Conservation (phyloP, 2,888 invertebrate species). For the Sturmia bella region DNA sequence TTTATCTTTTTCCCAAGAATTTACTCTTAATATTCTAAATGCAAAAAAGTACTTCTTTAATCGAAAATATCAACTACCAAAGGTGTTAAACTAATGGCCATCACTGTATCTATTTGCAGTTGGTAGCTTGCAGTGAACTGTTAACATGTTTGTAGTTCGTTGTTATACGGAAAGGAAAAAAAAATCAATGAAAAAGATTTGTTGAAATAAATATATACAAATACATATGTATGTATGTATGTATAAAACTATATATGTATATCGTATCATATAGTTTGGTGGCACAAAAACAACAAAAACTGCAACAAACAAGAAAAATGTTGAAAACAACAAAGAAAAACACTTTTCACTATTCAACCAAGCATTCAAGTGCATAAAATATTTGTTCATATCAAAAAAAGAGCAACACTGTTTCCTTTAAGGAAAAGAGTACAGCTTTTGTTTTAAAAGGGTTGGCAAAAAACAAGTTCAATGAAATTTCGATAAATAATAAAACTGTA, state of each 20-base stretch:
- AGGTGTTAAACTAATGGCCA: too few species aligned
- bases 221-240: too few species aligned
- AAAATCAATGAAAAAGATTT: slow-evolving; percentile 52
- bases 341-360: slow-evolving; percentile 61
- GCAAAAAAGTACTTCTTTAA: too few species aligned
- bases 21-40: too few species aligned
- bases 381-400: slow-evolving; percentile 21
- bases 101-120: neutral
- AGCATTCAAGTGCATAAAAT: slow-evolving; percentile 57
- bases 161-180: slow-evolving; percentile 39
- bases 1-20: too few species aligned
- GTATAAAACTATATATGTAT: too few species aligned
- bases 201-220: too few species aligned
- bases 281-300: slow-evolving; percentile 9
- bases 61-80: too few species aligned
- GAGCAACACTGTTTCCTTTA: slow-evolving; percentile 36
- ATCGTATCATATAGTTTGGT: slow-evolving; percentile 37
- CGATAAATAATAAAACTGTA: too few species aligned
- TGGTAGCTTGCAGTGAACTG: slow-evolving; percentile 13
- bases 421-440: neutral
- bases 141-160: slow-evolving; percentile 17
- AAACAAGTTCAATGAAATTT: too few species aligned
- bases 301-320: slow-evolving; percentile 8
- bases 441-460: too few species aligned
- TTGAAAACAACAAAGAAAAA: slow-evolving; percentile 45